phyloP scores from a whole-genome alignment of 2,797 vertebrate genomes.

The Periparus ater region DNA sequence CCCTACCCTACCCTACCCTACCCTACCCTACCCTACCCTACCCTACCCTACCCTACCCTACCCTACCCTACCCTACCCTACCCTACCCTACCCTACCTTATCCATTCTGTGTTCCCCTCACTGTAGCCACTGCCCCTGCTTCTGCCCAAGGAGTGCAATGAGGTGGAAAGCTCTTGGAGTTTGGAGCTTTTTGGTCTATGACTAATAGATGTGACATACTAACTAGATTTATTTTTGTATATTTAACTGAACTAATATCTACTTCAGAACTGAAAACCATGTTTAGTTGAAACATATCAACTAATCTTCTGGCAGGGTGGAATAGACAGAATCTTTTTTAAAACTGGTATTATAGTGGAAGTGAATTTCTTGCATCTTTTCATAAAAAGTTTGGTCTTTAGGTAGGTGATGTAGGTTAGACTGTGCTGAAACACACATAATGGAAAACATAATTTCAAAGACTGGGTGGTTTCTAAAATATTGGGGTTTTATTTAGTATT shows the following conservation, averaged over 20 bases:
- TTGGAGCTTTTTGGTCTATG: neutral
- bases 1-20: neutral
- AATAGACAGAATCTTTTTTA: neutral
- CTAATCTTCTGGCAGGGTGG: neutral
- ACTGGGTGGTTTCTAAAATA: neutral
- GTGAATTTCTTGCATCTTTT: neutral
- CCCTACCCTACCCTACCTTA: neutral
- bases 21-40: neutral
- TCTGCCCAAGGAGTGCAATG: neutral
- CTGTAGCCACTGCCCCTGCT: neutral
- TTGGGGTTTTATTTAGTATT: neutral
- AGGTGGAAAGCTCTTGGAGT: neutral
- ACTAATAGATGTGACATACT: neutral
- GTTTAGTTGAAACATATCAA: neutral
- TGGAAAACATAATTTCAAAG: neutral
- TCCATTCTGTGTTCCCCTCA: rapidly evolving
- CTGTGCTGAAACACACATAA: neutral
- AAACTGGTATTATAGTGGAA: neutral
- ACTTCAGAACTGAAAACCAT: neutral
- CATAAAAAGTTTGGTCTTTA: neutral
- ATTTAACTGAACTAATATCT: neutral
- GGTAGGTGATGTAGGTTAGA: neutral
- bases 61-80: neutral
- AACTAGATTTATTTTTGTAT: neutral
- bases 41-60: neutral